Percentiles rank a stretch among this genome's conserved stretches.
Evolutionary conservation across 2,113 vertebrate genomes (phyloP).

Genomic region (Triplophysa siluroides): DNA sequence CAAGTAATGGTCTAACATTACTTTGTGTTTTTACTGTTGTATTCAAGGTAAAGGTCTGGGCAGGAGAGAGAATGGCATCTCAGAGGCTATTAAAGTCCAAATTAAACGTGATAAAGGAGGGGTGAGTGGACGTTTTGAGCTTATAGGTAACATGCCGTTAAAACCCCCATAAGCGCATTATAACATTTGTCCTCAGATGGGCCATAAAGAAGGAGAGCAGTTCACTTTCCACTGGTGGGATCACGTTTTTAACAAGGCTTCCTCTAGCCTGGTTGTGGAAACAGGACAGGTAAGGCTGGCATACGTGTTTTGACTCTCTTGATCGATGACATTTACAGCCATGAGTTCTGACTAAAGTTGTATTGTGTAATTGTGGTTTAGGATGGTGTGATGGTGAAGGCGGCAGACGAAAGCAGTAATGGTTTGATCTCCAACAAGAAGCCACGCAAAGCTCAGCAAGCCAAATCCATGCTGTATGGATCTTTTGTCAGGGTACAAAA

Average conservation of each 20-base stretch:
- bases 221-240: slow-evolving; percentile 97
- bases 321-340: too few species aligned
- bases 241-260: slow-evolving; percentile 90
- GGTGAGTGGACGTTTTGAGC: slow-evolving; percentile 68
- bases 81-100: slow-evolving; percentile 85
- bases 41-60: slow-evolving; percentile 87
- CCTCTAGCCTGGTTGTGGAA: slow-evolving; percentile 83
- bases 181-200: slow-evolving; percentile 73
- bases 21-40: neutral
- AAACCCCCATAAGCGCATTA: neutral
- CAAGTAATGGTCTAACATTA: too few species aligned
- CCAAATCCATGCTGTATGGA: slow-evolving; percentile 78
- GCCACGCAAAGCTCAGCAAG: slow-evolving; percentile 66
- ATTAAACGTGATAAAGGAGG: slow-evolving; percentile 88
- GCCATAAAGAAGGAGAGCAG: slow-evolving; percentile 84
- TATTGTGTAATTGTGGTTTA: slow-evolving; percentile 54
- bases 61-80: slow-evolving; percentile 80
- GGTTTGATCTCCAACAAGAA: slow-evolving; percentile 73
- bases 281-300: slow-evolving; percentile 68
- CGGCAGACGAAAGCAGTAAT: slow-evolving; percentile 46
- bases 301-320: neutral
- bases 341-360: neutral
- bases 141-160: neutral
- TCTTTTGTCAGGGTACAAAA: slow-evolving; percentile 86
- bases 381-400: slow-evolving; percentile 81